These are phyloP conservation scores for Spongilla lacustris DNA, from an alignment of 37 sponge, comb jelly and placozoan species.

Conservation along the genomic window DNA sequence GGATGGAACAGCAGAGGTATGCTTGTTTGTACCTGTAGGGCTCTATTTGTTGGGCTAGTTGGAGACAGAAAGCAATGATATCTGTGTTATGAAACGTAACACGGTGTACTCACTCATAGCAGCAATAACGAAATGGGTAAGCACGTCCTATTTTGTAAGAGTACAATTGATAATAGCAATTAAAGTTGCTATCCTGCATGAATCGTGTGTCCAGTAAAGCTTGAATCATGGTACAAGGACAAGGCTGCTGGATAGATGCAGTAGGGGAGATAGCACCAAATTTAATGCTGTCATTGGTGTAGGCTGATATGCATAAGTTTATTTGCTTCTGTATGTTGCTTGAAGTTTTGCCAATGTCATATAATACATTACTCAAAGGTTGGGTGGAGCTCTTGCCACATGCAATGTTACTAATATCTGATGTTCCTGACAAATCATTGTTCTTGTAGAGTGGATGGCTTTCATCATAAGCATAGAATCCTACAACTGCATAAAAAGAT, in stretches of 20 bases:
- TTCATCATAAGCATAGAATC: constrained; percentile 43
- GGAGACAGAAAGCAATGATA: background rate
- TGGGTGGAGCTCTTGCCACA: background rate
- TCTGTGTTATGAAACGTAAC: background rate
- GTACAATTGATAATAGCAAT: background rate
- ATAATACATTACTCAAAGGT: constrained; percentile 22
- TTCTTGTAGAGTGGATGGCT: no score
- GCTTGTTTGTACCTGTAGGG: background rate
- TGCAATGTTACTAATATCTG: background rate
- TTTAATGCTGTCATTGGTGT: background rate
- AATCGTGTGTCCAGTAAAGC: background rate
- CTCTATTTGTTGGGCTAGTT: background rate
- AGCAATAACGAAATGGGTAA: background rate
- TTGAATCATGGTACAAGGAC: constrained; percentile 42
- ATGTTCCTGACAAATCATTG: constrained; percentile 6
- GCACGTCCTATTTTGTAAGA: background rate
- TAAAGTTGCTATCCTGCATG: background rate
- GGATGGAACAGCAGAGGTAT: constrained; percentile 26
- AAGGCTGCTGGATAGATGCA: background rate
- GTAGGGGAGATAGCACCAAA: background rate
- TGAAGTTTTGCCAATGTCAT: constrained; percentile 18
- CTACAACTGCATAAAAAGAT: constrained; percentile 33
- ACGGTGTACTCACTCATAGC: background rate
- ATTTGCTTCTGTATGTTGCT: background rate
- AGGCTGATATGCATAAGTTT: constrained; percentile 5